Evolutionary conservation across 2,888 invertebrate species (phyloP).

Genomic region (Entomobrya proxima): DNA sequence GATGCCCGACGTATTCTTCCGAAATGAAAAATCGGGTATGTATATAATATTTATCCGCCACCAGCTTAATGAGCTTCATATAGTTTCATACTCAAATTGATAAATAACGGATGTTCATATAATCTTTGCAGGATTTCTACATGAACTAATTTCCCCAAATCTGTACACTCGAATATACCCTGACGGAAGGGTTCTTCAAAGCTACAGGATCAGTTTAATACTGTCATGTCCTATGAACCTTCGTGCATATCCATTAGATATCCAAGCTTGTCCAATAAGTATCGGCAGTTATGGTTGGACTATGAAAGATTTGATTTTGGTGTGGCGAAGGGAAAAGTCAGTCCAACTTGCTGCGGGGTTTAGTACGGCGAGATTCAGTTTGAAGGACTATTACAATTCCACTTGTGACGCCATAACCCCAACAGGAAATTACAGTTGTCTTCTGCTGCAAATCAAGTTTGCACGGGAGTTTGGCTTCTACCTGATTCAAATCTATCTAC

Average conservation of each 20-base stretch:
- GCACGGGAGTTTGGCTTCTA: constrained; percentile 99
- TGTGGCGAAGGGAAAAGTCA: constrained; percentile 59
- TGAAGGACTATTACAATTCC: constrained; percentile 31
- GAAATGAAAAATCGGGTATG: constrained; percentile 71
- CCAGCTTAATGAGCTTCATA: too few relatives aligned
- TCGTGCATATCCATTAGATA: constrained; percentile 69
- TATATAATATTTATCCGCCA: too few relatives aligned
- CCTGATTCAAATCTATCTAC: constrained; percentile 99
- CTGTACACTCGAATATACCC: constrained; percentile 66
- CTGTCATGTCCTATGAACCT: constrained; percentile 71
- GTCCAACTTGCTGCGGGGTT: constrained; percentile 61
- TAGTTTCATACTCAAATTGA: too few relatives aligned
- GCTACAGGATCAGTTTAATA: constrained; percentile 70
- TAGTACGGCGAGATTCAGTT: constrained; percentile 64
- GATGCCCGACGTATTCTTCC: constrained; percentile 73
- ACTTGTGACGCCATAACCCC: constrained; percentile 25
- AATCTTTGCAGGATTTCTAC: constrained; percentile 53
- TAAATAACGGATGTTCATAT: neutral
- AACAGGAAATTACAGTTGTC: too few relatives aligned
- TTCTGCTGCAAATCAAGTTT: too few relatives aligned
- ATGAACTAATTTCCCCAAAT: constrained; percentile 71
- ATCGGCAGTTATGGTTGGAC: constrained; percentile 70
- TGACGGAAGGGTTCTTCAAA: constrained; percentile 69
- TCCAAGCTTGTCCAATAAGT: constrained; percentile 66
- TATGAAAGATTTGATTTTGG: constrained; percentile 57